phyloP scores from a whole-genome alignment of 2,113 vertebrate species.

The Sphyrna mokarran region DNA sequence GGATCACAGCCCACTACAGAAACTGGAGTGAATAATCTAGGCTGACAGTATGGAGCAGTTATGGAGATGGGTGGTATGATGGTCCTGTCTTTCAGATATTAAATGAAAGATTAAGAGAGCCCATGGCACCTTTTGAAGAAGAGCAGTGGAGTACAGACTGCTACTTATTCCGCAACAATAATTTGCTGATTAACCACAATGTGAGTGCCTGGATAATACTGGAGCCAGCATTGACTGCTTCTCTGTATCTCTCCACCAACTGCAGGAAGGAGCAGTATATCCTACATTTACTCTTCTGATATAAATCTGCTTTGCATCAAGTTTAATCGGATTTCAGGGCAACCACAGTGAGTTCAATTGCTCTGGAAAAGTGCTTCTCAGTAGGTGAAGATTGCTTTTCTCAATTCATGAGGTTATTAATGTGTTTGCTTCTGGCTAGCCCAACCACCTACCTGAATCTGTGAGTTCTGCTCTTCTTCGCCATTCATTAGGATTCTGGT shows the following conservation, averaged over 20 bases:
- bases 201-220: background rate
- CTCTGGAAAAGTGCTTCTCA: background rate
- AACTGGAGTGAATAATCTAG: background rate
- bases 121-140: background rate
- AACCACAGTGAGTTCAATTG: background rate
- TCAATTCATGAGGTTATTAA: background rate
- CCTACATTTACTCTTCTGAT: background rate
- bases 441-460: background rate
- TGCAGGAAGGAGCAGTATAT: background rate
- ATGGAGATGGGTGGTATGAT: background rate
- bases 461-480: background rate
- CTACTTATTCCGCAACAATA: background rate
- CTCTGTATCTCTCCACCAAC: background rate
- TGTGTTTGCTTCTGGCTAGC: background rate
- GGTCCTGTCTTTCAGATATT: background rate
- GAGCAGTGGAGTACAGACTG: background rate
- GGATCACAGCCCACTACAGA: background rate
- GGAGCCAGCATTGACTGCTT: background rate
- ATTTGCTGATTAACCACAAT: background rate
- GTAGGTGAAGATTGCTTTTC: background rate
- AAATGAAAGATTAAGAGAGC: background rate
- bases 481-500: background rate
- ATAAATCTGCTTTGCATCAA: slow-evolving; percentile 17
- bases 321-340: background rate
- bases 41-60: background rate